phyloP scores from a whole-genome alignment of 2,113 vertebrate genomes.

The Cottus gobio region DNA sequence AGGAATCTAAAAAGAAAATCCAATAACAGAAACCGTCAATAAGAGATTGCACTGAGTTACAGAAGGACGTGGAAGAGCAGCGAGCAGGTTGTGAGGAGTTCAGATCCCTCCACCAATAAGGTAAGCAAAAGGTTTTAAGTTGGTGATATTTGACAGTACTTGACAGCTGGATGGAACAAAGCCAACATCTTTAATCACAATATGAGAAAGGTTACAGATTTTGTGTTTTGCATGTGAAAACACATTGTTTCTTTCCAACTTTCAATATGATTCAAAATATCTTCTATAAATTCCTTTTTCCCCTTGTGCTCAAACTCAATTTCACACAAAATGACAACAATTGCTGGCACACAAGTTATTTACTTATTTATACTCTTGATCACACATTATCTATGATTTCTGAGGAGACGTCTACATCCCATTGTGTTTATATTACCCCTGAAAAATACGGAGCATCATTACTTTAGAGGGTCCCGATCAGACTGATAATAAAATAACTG shows the following conservation, averaged over 20 bases:
- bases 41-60: background rate
- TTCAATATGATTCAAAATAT: too few species aligned
- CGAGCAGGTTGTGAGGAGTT: background rate
- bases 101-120: background rate
- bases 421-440: background rate
- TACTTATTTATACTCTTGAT: background rate
- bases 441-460: background rate
- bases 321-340: conserved; percentile 44
- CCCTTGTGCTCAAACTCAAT: conserved; percentile 11
- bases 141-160: background rate
- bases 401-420: background rate
- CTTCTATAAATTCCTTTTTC: background rate
- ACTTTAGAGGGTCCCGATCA: background rate
- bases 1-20: background rate
- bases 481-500: background rate
- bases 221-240: background rate
- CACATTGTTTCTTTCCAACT: background rate
- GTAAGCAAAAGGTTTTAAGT: background rate
- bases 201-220: background rate
- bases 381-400: background rate
- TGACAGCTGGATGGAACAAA: background rate
- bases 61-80: background rate
- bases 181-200: background rate
- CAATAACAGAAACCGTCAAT: background rate
- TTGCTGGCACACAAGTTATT: conserved; percentile 27